A percentile compares a stretch with the other conserved stretches of the same genome.
Evolutionary conservation across 2,113 vertebrate genomes (phyloP).

Genomic region (Serinus canaria): DNA sequence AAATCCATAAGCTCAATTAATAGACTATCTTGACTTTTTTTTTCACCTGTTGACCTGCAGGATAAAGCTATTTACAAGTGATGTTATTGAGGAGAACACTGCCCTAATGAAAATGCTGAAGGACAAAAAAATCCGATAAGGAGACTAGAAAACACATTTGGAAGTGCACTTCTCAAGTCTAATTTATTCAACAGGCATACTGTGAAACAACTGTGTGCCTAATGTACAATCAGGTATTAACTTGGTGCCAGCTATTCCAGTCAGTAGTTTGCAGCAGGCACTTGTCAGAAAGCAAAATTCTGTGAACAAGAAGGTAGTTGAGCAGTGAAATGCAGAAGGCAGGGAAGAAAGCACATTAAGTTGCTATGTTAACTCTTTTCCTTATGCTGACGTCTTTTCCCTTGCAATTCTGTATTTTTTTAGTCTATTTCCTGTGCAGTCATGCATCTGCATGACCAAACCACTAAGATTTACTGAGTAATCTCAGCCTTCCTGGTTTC

Average conservation of each 20-base stretch:
- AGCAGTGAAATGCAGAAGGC: neutral
- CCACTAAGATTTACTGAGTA: neutral
- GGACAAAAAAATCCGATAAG: constrained; percentile 45
- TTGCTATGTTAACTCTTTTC: neutral
- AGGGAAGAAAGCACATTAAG: neutral
- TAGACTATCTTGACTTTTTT: neutral
- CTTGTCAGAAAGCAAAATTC: neutral
- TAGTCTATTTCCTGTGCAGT: neutral
- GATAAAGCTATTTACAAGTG: constrained; percentile 51
- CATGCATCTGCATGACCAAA: neutral
- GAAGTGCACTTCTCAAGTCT: neutral
- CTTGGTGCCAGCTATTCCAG: neutral
- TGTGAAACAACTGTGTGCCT: neutral
- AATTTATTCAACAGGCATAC: neutral
- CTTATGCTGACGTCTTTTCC: neutral
- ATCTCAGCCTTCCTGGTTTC: neutral
- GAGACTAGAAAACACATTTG: neutral
- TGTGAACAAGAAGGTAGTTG: neutral
- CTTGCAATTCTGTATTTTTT: neutral
- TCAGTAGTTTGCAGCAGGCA: neutral
- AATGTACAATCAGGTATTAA: neutral
- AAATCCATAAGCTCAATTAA: constrained; percentile 59
- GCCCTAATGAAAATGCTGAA: constrained; percentile 45
- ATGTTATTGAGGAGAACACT: neutral
- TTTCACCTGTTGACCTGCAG: constrained; percentile 14